phyloP scores from a whole-genome alignment of 1,140 invertebrate genomes.

The Drosophila repleta region DNA sequence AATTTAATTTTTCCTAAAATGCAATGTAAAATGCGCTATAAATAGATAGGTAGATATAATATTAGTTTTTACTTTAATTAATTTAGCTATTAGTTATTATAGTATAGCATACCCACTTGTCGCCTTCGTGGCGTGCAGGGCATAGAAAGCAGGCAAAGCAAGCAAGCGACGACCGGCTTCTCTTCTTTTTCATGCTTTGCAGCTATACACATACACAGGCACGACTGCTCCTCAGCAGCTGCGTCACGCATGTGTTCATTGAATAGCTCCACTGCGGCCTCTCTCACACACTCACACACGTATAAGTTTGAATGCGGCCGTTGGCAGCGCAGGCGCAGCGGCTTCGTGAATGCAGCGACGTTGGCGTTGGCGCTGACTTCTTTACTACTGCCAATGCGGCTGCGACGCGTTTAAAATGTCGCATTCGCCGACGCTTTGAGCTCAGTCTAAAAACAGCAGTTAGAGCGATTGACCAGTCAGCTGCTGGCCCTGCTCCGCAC shows the following conservation, averaged over 20 bases:
- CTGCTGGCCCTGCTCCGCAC: constrained; percentile 6
- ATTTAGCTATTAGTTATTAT: too few species aligned
- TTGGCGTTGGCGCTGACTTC: constrained; percentile 16
- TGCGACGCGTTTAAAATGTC: constrained; percentile 66
- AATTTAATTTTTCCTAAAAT: too few species aligned
- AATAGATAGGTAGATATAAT: too few species aligned
- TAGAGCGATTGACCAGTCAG: constrained; percentile 40
- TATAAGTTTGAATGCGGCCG: constrained; percentile 2
- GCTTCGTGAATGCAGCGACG: constrained; percentile 11
- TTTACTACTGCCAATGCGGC: constrained; percentile 9
- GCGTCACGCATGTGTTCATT: constrained; percentile 14
- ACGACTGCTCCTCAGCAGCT: constrained; percentile 20
- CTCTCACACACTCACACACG: background rate
- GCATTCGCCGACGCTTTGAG: constrained; percentile 56
- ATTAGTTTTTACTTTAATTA: too few species aligned
- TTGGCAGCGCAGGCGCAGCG: constrained; percentile 32
- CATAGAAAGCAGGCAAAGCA: constrained; percentile 29
- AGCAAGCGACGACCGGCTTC: constrained; percentile 49
- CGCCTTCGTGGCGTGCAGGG: background rate
- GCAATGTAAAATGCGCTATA: too few species aligned
- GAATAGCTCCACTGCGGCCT: constrained; percentile 4
- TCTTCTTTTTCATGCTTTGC: constrained; percentile 52
- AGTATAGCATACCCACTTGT: background rate
- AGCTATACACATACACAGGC: constrained; percentile 13
- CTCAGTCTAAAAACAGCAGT: constrained; percentile 68